phyloP scores from a whole-genome alignment of 2,888 invertebrate species.

The Thera obeliscata region DNA sequence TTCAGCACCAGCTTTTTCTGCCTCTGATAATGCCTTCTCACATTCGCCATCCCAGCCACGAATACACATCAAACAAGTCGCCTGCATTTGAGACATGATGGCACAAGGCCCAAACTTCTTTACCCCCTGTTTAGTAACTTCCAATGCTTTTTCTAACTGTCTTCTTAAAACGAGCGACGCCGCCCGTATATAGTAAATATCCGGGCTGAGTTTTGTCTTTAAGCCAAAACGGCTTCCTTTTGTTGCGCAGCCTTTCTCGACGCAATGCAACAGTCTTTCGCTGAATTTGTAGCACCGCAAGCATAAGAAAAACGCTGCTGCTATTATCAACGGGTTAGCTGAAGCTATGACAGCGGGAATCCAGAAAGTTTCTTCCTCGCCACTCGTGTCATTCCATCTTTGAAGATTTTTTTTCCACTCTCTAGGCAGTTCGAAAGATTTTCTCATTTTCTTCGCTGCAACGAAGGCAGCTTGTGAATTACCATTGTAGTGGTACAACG shows the following conservation, averaged over 20 bases:
- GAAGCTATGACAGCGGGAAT: conserved; percentile 56
- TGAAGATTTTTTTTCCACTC: conserved; percentile 67
- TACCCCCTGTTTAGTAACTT: conserved; percentile 55
- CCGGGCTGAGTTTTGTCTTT: conserved; percentile 45
- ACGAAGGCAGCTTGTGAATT: conserved; percentile 65
- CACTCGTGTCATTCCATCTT: conserved; percentile 68
- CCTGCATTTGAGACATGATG: conserved; percentile 67
- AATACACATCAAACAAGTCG: conserved; percentile 57
- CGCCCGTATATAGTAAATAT: conserved; percentile 66
- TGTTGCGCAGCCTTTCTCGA: conserved; percentile 59
- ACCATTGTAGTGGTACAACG: conserved; percentile 60
- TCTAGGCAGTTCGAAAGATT: conserved; percentile 61
- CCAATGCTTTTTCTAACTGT: conserved; percentile 57
- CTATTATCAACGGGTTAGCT: conserved; percentile 65
- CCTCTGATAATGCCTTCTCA: conserved; percentile 57
- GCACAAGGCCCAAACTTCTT: conserved; percentile 64
- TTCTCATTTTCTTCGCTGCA: conserved; percentile 72
- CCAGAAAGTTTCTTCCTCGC: conserved; percentile 75
- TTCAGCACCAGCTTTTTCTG: conserved; percentile 64
- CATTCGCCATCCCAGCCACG: conserved; percentile 69
- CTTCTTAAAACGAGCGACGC: conserved; percentile 62
- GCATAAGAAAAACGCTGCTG: conserved; percentile 77
- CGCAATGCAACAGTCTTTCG: conserved; percentile 63
- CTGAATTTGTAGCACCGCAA: conserved; percentile 69
- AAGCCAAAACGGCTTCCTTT: conserved; percentile 54